Percentiles rank a stretch among this genome's conserved stretches.
Conservation (phyloP, 2,113 vertebrate genomes). For the Pedionomus torquatus region DNA sequence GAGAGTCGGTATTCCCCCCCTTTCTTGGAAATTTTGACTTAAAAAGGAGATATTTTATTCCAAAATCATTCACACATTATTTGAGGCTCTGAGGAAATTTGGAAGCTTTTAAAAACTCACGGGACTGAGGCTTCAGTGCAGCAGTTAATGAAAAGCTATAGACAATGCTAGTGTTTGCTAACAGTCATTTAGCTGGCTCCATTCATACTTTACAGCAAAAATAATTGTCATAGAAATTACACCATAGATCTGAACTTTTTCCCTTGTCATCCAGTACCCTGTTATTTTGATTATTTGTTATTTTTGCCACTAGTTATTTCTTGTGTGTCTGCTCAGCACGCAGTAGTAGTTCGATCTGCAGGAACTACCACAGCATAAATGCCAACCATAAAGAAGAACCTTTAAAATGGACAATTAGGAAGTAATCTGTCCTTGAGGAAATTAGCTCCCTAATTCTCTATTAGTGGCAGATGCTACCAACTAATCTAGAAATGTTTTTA, state of each 20-base stretch:
- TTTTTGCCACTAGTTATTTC: background rate
- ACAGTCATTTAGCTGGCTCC: background rate
- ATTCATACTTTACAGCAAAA: slow-evolving; percentile 12
- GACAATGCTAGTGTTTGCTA: slow-evolving; percentile 8
- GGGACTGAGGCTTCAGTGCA: background rate
- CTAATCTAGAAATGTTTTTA: slow-evolving; percentile 9
- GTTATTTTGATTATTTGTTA: slow-evolving; percentile 8
- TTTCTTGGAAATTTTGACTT: background rate
- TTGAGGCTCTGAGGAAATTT: background rate
- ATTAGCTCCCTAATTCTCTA: slow-evolving; percentile 11
- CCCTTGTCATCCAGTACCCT: background rate
- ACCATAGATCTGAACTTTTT: background rate
- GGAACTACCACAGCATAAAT: background rate
- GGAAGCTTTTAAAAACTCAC: background rate
- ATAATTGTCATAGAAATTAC: slow-evolving; percentile 2
- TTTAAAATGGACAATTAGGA: slow-evolving; percentile 45
- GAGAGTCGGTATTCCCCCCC: background rate
- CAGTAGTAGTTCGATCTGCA: background rate
- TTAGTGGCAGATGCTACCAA: slow-evolving; percentile 33
- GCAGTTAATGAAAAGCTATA: background rate
- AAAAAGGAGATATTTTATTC: background rate
- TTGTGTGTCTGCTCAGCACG: background rate
- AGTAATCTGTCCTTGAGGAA: slow-evolving; percentile 52
- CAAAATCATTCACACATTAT: background rate
- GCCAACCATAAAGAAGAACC: slow-evolving; percentile 18